Evolutionary conservation across 2,888 invertebrate species (phyloP), one percentile per base, ranked within the genome.

Genomic region (Heteropelma amictum): DNA sequence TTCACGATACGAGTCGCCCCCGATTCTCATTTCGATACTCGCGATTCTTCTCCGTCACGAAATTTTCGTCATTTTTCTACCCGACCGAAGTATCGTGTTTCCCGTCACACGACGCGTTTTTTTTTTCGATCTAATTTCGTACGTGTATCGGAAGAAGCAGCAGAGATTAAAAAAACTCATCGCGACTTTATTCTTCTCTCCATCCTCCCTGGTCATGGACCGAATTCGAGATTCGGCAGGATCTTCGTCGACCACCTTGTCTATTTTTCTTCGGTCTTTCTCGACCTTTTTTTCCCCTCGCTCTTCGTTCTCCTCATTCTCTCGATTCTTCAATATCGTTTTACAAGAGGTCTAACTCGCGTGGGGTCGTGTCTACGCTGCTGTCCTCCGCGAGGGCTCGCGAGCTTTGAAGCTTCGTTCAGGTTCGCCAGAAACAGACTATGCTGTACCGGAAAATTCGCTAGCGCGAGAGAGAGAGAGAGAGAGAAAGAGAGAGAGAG

Each of bases 381-480:
- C 60, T 56, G 19, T 30, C 51, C 64, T 71, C 63, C 61, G 56
- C 61, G 58, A 54, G 64, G 42, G 60, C 56, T 35, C 63, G 35
- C 58, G 69, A 19, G 60, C n/a, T n/a, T n/a, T n/a, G n/a, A n/a
- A 30, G 26, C 38, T 64, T 68, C 74, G 74, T 74, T 74, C 70
- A 47, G 74, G 74, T 65, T 74, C 74, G 70, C 69, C 51, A 51
- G 63, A 40, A 74, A 60, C 58, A 28, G 53, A 53, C 65, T 69
- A 58, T 64, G 47, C 69, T 64, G 53, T 56, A 64, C 56, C 47
- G 47, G 68, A 51, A 60, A 63, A 53, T 45, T 42, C 35, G 23
- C 35, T 38, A 40, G 47, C 54, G 42, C 19, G 51, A 35, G 35
- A 14, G 49, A 42, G 47, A 45, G 12, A 30, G 38, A 63, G 63